Percentiles rank a stretch among this genome's conserved stretches.
These are phyloP conservation scores for Teleogryllus occipitalis DNA, from an alignment of 1,140 invertebrate genomes.

Conservation along the genomic window DNA sequence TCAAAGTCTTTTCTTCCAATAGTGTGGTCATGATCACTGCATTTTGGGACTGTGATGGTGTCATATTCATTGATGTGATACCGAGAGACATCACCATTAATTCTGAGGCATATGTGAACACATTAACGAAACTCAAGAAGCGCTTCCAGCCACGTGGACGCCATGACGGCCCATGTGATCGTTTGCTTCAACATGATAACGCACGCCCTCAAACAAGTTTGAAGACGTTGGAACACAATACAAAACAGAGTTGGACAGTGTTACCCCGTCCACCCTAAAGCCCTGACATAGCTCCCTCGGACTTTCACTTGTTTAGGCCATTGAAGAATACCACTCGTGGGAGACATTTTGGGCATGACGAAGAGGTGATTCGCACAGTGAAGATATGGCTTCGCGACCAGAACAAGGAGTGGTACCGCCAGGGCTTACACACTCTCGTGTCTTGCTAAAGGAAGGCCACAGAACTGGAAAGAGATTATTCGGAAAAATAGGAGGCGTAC, in stretches of 20 bases:
- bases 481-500: too few relatives aligned
- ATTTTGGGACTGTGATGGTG: not conserved
- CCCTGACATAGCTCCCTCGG: too few relatives aligned
- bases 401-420: not conserved
- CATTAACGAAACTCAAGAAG: too few relatives aligned
- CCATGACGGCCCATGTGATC: not conserved
- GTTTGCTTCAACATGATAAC: not conserved
- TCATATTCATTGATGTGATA: not conserved
- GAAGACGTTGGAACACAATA: not conserved
- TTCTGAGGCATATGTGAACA: not conserved
- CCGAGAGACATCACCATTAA: not conserved
- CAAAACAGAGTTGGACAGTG: slow-evolving; percentile 6
- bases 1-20: not conserved
- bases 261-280: not conserved
- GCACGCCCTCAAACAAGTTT: not conserved
- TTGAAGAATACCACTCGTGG: not conserved
- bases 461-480: too few relatives aligned
- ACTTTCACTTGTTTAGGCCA: not conserved
- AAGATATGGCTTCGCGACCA: not conserved
- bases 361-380: slow-evolving; percentile 2
- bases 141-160: not conserved
- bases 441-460: too few relatives aligned
- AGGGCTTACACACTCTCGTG: not conserved
- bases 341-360: not conserved
- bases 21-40: not conserved